Conservation (phyloP, 2,113 vertebrate species). For the Nerophis ophidion region DNA sequence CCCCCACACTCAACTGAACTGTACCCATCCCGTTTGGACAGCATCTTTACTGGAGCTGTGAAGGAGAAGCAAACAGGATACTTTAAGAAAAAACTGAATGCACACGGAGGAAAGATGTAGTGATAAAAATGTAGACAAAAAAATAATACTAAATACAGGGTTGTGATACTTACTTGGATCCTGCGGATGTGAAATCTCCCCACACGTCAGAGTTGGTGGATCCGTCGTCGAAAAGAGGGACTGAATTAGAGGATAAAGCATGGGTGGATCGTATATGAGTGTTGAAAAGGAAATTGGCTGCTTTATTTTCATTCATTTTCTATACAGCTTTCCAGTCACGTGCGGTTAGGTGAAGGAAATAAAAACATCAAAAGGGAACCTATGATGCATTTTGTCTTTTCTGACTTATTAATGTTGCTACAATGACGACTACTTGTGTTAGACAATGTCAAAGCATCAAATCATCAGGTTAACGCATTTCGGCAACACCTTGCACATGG, state of each 20-base stretch:
- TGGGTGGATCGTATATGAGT: background rate
- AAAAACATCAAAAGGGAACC: no score
- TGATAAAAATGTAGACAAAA: background rate
- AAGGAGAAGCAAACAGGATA: slow-evolving; percentile 7
- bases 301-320: no score
- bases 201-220: slow-evolving; percentile 72
- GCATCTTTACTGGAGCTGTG: slow-evolving; percentile 65
- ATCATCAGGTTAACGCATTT: no score
- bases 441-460: no score
- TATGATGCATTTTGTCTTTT: no score
- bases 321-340: no score
- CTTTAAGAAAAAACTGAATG: slow-evolving; percentile 1
- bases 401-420: no score
- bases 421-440: no score
- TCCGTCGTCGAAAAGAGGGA: slow-evolving; percentile 61
- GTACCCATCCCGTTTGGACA: slow-evolving; percentile 71
- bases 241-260: slow-evolving; percentile 36
- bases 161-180: slow-evolving; percentile 77
- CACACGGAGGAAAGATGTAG: background rate
- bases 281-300: background rate
- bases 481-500: no score
- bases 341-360: no score
- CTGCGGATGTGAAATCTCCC: slow-evolving; percentile 89
- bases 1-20: slow-evolving; percentile 61
- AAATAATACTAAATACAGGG: no score